phyloP scores from a whole-genome alignment of 2,797 vertebrate genomes.

The Pangasius macronema region DNA sequence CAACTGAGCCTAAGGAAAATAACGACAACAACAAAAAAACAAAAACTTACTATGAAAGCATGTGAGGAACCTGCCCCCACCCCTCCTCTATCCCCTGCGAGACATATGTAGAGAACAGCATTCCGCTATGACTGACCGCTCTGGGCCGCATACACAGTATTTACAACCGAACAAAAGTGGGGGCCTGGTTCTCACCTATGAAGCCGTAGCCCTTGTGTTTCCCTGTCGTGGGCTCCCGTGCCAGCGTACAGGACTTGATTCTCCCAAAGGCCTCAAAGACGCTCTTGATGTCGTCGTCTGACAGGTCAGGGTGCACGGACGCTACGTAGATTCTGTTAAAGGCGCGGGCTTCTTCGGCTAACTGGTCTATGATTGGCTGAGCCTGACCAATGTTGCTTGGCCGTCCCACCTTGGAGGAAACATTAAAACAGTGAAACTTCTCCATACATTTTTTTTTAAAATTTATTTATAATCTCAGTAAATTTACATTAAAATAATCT shows the following conservation, averaged over 20 bases:
- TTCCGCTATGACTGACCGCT: conserved; percentile 61
- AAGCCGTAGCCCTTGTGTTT: conserved; percentile 90
- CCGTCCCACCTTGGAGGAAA: conserved; percentile 77
- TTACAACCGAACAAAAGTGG: conserved; percentile 45
- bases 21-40: conserved; percentile 64
- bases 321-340: conserved; percentile 90
- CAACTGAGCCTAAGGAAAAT: conserved; percentile 62
- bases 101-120: conserved; percentile 63
- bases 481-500: background rate
- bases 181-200: conserved; percentile 74
- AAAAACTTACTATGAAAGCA: conserved; percentile 65
- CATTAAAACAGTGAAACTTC: background rate
- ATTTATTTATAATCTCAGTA: background rate
- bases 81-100: conserved; percentile 62
- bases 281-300: conserved; percentile 87
- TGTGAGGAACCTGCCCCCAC: conserved; percentile 63
- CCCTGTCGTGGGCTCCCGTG: conserved; percentile 85
- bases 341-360: conserved; percentile 84
- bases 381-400: conserved; percentile 89
- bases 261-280: conserved; percentile 89
- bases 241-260: conserved; percentile 84
- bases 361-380: conserved; percentile 87
- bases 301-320: conserved; percentile 85
- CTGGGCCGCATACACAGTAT: conserved; percentile 58
- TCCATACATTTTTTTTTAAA: too few relatives aligned